A percentile compares a stretch with the other conserved stretches of the same genome.
Evolutionary conservation across 2,888 invertebrate species (phyloP).

Genomic region (Rhimphoctona megacephalus): DNA sequence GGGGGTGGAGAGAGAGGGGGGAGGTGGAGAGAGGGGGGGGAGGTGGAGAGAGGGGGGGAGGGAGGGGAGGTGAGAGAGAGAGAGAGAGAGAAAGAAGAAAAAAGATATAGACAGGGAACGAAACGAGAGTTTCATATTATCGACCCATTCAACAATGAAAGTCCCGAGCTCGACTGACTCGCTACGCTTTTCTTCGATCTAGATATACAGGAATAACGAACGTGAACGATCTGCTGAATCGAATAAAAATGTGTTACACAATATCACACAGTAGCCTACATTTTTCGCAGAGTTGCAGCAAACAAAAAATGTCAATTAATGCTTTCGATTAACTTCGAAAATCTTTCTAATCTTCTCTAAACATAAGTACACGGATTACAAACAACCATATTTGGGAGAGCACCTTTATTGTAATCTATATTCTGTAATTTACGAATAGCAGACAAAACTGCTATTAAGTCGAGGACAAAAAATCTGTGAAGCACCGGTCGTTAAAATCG

Average conservation of each 20-base stretch:
- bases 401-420: neutral
- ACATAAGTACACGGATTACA: neutral
- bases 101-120: conserved; percentile 29
- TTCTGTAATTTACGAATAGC: neutral
- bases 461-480: too few species aligned
- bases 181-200: conserved; percentile 21
- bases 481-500: neutral
- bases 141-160: conserved; percentile 59
- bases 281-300: neutral
- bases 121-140: conserved; percentile 51
- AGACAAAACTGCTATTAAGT: neutral
- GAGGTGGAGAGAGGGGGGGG: neutral
- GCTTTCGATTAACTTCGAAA: neutral
- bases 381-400: neutral
- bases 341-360: neutral
- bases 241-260: conserved; percentile 33
- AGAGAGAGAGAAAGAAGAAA: neutral
- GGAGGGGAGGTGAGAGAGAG: neutral
- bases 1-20: neutral
- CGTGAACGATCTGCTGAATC: conserved; percentile 48
- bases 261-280: neutral
- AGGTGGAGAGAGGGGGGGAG: neutral
- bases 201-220: conserved; percentile 3
- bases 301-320: conserved; percentile 14
- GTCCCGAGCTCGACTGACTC: conserved; percentile 36